These are phyloP conservation scores for Arctia plantaginis DNA, from an alignment of 2,888 invertebrate species.

Conservation along the genomic window DNA sequence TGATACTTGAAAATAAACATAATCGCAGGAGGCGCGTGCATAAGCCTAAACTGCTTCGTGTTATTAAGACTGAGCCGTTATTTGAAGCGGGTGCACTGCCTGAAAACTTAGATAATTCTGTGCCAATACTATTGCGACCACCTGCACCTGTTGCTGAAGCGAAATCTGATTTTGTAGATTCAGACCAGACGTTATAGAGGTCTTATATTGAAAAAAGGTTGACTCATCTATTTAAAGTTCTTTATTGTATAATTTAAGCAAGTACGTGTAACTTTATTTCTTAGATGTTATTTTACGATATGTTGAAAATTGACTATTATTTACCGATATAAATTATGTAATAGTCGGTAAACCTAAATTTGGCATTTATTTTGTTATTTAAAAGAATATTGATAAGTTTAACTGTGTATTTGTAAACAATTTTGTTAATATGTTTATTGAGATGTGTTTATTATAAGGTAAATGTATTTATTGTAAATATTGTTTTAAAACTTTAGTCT, in stretches of 20 bases:
- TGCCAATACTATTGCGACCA: conserved; percentile 68
- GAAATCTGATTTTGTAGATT: conserved; percentile 55
- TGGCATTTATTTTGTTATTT: conserved; percentile 48
- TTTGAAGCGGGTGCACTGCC: conserved; percentile 69
- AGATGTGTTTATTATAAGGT: not conserved
- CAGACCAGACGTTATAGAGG: conserved; percentile 28
- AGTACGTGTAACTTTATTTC: conserved; percentile 23
- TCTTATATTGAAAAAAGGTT: conserved; percentile 10
- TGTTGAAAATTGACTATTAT: not conserved
- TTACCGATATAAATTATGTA: not conserved
- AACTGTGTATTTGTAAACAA: not conserved
- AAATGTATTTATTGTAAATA: conserved; percentile 48
- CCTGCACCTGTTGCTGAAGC: conserved; percentile 68
- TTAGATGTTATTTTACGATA: conserved; percentile 14
- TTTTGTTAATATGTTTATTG: not conserved
- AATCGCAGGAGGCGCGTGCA: conserved; percentile 67
- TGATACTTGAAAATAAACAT: conserved; percentile 63
- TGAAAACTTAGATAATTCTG: conserved; percentile 59
- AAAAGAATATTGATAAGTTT: conserved; percentile 27
- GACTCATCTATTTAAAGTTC: conserved; percentile 46
- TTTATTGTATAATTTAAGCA: conserved; percentile 39
- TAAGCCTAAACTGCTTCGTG: conserved; percentile 68
- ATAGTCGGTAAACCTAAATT: conserved; percentile 28
- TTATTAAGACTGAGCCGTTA: conserved; percentile 73
- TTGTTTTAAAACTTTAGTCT: conserved; percentile 37